Conservation (phyloP, 2,113 vertebrate species). For the Sebastes fasciatus region DNA sequence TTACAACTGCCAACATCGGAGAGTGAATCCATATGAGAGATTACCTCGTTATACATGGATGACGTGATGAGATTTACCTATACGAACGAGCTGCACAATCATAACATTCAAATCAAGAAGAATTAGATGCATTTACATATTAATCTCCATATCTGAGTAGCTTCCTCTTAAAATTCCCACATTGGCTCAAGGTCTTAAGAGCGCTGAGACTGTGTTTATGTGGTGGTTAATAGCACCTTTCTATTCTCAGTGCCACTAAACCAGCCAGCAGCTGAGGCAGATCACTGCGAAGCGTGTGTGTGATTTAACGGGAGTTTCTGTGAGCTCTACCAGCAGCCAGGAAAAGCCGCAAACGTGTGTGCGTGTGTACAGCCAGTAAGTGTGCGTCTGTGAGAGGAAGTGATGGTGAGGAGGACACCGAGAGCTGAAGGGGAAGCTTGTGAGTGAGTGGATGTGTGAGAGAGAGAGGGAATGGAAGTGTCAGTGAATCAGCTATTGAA, state of each 20-base stretch:
- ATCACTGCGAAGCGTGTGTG: constrained; percentile 27
- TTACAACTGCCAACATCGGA: background rate
- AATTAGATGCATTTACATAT: background rate
- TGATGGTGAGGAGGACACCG: background rate
- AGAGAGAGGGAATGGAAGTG: constrained; percentile 7
- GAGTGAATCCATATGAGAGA: constrained; percentile 17
- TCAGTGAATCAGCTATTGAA: constrained; percentile 41
- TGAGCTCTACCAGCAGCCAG: constrained; percentile 20
- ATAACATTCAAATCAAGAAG: too few relatives aligned
- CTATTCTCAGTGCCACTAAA: constrained; percentile 58
- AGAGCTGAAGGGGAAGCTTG: constrained; percentile 6
- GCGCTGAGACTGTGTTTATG: constrained; percentile 10
- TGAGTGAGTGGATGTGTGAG: constrained; percentile 6
- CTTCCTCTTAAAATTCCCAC: constrained; percentile 16
- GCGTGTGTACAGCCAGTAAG: constrained; percentile 9
- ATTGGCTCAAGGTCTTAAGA: constrained; percentile 9
- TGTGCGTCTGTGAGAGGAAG: constrained; percentile 21
- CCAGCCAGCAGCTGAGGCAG: constrained; percentile 54
- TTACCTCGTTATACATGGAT: background rate
- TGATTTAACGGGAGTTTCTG: constrained; percentile 32
- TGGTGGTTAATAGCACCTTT: constrained; percentile 43
- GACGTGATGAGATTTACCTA: background rate
- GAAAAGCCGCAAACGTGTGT: constrained; percentile 7
- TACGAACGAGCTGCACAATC: background rate
- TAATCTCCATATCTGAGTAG: background rate